Percentiles rank a stretch among this genome's conserved stretches.
Conservation (phyloP, 2,113 vertebrate genomes). For the Tor tambroides region DNA sequence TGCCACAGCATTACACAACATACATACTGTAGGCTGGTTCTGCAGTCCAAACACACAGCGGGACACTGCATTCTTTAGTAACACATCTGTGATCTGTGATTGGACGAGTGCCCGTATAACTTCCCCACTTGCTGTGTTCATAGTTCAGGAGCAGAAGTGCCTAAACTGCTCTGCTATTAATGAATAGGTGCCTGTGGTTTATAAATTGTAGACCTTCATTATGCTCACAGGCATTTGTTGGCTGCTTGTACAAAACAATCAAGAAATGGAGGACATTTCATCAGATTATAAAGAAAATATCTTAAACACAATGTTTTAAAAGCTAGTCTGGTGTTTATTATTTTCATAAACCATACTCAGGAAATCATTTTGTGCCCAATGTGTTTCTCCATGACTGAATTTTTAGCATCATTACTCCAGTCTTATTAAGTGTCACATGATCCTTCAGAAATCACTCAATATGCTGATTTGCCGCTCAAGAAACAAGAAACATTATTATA, state of each 20-base stretch:
- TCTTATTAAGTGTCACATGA: background rate
- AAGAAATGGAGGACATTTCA: background rate
- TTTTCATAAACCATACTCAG: background rate
- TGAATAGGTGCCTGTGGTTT: background rate
- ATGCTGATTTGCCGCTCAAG: background rate
- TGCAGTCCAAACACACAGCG: background rate
- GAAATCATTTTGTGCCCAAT: no score
- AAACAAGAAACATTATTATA: background rate
- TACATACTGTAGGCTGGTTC: background rate
- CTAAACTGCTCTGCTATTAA: background rate
- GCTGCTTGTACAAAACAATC: background rate
- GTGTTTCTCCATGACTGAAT: no score
- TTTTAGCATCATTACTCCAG: no score
- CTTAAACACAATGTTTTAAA: background rate
- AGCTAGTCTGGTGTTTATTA: background rate
- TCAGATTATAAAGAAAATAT: background rate
- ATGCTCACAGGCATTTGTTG: background rate
- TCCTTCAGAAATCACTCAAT: no score
- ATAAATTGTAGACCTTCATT: background rate
- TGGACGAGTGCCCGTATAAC: background rate
- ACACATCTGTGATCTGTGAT: background rate
- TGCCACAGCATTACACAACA: background rate
- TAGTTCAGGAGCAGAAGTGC: background rate
- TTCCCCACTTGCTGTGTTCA: background rate
- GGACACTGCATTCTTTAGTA: background rate